A percentile compares a stretch with the other conserved stretches of the same genome.
Evolutionary conservation across 1,140 invertebrate genomes (phyloP).

Genomic region (Belonocnema kinseyi): DNA sequence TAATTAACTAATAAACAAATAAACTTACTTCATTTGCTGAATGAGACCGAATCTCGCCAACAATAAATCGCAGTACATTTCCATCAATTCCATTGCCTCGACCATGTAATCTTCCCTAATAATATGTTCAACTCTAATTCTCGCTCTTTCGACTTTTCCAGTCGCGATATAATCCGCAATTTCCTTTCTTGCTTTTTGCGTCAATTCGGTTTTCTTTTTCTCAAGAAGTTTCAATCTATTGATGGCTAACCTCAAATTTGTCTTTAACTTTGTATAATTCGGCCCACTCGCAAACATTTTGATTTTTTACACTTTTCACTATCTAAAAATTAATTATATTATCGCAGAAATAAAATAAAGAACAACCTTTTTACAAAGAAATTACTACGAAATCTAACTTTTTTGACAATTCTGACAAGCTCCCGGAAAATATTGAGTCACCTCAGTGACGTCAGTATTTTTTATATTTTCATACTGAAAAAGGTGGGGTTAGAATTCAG

Average conservation of each 20-base stretch:
- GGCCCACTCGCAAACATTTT: conserved; percentile 91
- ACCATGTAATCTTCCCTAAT: conserved; percentile 99
- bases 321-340: background rate
- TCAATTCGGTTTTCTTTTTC: conserved; percentile 98
- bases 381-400: background rate
- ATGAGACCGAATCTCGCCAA: conserved; percentile 97
- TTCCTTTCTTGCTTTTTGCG: conserved; percentile 96
- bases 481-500: background rate
- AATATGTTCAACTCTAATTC: conserved; percentile 98
- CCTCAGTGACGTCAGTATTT: background rate
- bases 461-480: background rate
- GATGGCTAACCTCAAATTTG: conserved; percentile 93
- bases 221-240: conserved; percentile 96
- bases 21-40: conserved; percentile 94
- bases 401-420: background rate
- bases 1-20: background rate
- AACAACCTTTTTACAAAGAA: background rate
- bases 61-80: conserved; percentile 99
- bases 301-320: background rate
- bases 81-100: conserved; percentile 98
- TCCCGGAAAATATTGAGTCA: conserved; percentile 7
- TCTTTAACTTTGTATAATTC: conserved; percentile 97
- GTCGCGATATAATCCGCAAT: conserved; percentile 96
- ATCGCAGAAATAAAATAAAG: background rate
- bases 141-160: conserved; percentile 94